Conservation (phyloP, 2,888 invertebrate genomes). For the Sympetrum striolatum region DNA sequence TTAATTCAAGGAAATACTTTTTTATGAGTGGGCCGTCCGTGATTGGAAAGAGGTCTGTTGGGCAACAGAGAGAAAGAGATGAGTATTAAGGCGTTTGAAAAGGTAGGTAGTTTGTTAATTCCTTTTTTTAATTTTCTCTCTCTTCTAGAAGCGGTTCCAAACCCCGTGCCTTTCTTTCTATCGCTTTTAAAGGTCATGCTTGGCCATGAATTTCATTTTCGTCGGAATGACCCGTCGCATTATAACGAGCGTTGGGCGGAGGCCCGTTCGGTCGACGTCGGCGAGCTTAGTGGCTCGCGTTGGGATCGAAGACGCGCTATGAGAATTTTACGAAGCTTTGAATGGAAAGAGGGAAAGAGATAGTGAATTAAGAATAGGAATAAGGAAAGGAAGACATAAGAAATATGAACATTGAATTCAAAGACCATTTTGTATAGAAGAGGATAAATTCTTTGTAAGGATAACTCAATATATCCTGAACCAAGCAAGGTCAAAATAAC, state of each 20-base stretch:
- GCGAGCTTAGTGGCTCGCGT: background rate
- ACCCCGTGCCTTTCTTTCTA: background rate
- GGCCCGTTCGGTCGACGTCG: background rate
- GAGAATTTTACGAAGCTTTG: background rate
- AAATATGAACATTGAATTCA: background rate
- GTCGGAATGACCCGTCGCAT: conserved; percentile 33
- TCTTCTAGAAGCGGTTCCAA: background rate
- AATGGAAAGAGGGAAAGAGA: background rate
- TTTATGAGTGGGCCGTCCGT: conserved; percentile 1
- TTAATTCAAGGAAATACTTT: conserved; percentile 9
- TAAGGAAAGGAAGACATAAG: background rate
- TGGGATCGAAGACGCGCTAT: background rate
- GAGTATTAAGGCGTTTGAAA: background rate
- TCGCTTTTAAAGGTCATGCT: conserved; percentile 27
- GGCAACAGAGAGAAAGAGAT: background rate
- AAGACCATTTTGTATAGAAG: too few species aligned
- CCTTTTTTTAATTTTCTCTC: background rate
- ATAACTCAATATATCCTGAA: too few species aligned
- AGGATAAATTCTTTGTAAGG: too few species aligned
- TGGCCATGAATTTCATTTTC: conserved; percentile 32
- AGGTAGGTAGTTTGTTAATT: conserved; percentile 30
- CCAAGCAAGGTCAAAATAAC: too few species aligned
- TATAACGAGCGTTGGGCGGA: conserved; percentile 33
- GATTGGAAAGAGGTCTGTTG: conserved; percentile 7
- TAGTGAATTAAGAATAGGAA: background rate